These are phyloP conservation scores for Silurus asotus DNA, from an alignment of 2,113 vertebrate genomes.

Conservation along the genomic window DNA sequence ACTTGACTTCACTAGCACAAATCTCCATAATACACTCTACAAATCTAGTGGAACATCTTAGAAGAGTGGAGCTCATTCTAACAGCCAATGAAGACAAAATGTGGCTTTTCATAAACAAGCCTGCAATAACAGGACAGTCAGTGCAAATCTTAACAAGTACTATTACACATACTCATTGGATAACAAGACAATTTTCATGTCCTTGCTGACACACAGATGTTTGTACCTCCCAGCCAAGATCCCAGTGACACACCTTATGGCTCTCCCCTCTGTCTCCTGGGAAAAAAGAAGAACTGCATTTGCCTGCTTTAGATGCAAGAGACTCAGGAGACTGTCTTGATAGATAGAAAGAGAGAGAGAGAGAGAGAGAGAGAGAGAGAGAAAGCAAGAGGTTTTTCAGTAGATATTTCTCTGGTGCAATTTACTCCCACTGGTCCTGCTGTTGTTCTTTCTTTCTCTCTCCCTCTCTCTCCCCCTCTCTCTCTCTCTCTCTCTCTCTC, in stretches of 20 bases:
- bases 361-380: not conserved
- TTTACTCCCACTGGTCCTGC: not conserved
- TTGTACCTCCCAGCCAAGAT: slow-evolving; percentile 34
- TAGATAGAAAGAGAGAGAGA: not conserved
- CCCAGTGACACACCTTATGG: slow-evolving; percentile 32
- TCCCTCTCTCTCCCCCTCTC: not conserved
- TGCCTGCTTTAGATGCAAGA: slow-evolving; percentile 40
- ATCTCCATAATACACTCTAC: no score
- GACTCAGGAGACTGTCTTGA: slow-evolving; percentile 30
- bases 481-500: not conserved
- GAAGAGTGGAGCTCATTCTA: no score
- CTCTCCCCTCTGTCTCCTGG: slow-evolving; percentile 22
- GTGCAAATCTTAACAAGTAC: not conserved
- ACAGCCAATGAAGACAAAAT: no score
- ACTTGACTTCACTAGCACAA: no score
- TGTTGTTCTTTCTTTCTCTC: not conserved
- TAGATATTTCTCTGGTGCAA: slow-evolving; percentile 27
- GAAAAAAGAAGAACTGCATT: slow-evolving; percentile 30
- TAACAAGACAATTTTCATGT: slow-evolving; percentile 26
- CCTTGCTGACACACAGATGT: slow-evolving; percentile 23
- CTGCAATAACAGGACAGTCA: not conserved
- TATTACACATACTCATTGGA: not conserved
- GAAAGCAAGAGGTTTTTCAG: not conserved
- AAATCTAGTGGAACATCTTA: no score
- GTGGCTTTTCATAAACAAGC: slow-evolving; percentile 1